Conservation (phyloP, 2,113 vertebrate species). For the Elephas maximus region DNA sequence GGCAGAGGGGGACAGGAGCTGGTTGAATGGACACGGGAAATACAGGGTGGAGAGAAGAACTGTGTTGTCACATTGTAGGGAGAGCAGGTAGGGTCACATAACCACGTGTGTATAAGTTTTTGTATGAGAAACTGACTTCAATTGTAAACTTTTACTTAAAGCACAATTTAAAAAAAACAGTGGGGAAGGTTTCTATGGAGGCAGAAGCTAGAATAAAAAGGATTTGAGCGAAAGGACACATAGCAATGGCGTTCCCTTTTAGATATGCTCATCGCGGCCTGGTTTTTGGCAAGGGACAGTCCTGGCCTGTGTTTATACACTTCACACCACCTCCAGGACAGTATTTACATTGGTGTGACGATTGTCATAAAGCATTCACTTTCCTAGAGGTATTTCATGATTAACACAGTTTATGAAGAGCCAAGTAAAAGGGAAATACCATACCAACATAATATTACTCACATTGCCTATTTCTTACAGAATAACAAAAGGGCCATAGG, state of each 20-base stretch:
- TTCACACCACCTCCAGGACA: fast-evolving
- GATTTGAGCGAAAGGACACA: fast-evolving
- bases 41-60: no score
- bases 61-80: no score
- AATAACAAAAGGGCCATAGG: background rate
- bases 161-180: no score
- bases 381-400: background rate
- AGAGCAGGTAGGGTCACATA: no score
- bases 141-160: no score
- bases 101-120: no score
- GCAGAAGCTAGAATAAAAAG: background rate
- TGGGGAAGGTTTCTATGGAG: fast-evolving
- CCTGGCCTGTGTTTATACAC: fast-evolving
- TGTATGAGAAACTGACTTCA: no score
- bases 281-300: fast-evolving
- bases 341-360: fast-evolving
- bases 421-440: background rate
- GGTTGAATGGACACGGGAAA: no score
- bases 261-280: background rate
- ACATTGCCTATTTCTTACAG: background rate
- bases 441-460: background rate
- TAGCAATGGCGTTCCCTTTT: fast-evolving
- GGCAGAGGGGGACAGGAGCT: no score
- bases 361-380: background rate
- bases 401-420: background rate